A percentile compares a stretch with the other conserved stretches of the same genome.
Conservation (phyloP, 2,888 invertebrate genomes). For the Catonia carolina region DNA sequence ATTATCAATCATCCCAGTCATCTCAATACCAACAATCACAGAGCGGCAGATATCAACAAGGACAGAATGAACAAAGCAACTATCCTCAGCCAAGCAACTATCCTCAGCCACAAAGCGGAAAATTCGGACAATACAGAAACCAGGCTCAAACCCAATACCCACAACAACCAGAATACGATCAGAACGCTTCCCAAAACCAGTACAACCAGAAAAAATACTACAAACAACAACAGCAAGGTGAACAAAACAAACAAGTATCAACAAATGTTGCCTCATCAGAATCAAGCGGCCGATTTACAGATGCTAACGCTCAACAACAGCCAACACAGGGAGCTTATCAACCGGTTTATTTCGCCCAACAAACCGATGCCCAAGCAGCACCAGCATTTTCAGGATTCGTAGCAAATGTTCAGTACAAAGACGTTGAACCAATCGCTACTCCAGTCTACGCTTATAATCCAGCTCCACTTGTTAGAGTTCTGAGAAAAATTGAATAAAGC, state of each 20-base stretch:
- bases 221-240: too few species aligned
- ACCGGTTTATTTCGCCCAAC: conserved; percentile 14
- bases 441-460: conserved; percentile 34
- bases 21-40: not conserved
- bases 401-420: conserved; percentile 34
- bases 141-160: too few species aligned
- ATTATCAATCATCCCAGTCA: conserved; percentile 14
- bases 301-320: not conserved
- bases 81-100: not conserved
- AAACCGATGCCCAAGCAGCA: conserved; percentile 2
- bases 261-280: not conserved
- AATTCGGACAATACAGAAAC: not conserved
- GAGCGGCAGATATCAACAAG: not conserved
- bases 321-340: conserved; percentile 10
- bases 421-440: conserved; percentile 34
- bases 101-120: not conserved
- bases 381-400: conserved; percentile 25
- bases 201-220: conserved; percentile 3
- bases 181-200: not conserved
- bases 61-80: not conserved
- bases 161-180: not conserved
- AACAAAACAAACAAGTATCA: not conserved
- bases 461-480: conserved; percentile 30
- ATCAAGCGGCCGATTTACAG: not conserved
- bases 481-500: conserved; percentile 14